phyloP scores from a whole-genome alignment of 2,888 invertebrate species.

The Dolichomitus sp. region DNA sequence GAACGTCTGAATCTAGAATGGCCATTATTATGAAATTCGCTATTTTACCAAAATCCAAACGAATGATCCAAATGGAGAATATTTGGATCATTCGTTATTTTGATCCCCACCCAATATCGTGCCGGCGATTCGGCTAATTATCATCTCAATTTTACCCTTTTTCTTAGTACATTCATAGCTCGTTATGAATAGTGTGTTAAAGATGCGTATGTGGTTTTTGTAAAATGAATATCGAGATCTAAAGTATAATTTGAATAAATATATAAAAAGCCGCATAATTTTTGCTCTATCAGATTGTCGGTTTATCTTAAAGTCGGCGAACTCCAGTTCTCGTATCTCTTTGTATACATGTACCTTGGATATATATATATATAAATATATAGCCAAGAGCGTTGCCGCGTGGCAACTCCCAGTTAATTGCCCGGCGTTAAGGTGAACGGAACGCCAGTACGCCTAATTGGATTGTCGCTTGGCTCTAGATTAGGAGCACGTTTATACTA shows the following conservation, averaged over 20 bases:
- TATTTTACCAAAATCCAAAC: too few species aligned
- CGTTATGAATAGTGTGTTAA: constrained; percentile 17
- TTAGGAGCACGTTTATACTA: constrained; percentile 67
- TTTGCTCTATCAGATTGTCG: constrained; percentile 38
- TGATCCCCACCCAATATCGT: too few species aligned
- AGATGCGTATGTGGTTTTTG: neutral
- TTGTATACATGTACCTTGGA: constrained; percentile 10
- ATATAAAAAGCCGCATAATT: constrained; percentile 4
- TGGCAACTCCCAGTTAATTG: constrained; percentile 71
- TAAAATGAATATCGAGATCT: neutral
- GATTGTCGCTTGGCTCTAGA: constrained; percentile 71
- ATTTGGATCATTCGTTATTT: too few species aligned
- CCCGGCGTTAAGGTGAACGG: constrained; percentile 71
- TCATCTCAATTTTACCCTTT: constrained; percentile 31
- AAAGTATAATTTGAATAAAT: neutral
- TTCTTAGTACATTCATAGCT: constrained; percentile 33
- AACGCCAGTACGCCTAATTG: constrained; percentile 71
- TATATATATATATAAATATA: neutral
- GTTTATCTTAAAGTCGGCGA: constrained; percentile 32
- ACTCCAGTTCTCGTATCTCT: constrained; percentile 1
- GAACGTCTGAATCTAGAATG: too few species aligned
- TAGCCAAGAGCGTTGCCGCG: constrained; percentile 30
- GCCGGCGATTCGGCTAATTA: constrained; percentile 36
- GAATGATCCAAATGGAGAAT: too few species aligned
- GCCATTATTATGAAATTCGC: too few species aligned